These are phyloP conservation scores for Periophthalmus modestus DNA, from an alignment of 2,113 vertebrate species.

Conservation along the genomic window DNA sequence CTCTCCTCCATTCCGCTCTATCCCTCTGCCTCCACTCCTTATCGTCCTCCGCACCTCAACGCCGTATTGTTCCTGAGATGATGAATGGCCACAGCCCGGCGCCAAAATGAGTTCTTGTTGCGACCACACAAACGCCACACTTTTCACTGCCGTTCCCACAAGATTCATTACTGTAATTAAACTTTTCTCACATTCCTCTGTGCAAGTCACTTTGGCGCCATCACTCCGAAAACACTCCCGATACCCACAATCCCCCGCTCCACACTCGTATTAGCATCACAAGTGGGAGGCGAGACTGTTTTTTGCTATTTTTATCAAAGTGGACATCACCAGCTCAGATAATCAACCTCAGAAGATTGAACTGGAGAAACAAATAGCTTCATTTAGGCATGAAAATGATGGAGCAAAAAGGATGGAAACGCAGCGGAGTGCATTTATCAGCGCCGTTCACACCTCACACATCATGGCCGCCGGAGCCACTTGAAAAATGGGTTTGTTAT, in stretches of 20 bases:
- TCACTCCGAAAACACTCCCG: slow-evolving; percentile 28
- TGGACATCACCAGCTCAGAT: slow-evolving; percentile 77
- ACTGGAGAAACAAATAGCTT: slow-evolving; percentile 79
- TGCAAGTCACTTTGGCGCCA: slow-evolving; percentile 46
- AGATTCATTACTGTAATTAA: slow-evolving; percentile 79
- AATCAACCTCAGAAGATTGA: slow-evolving; percentile 78
- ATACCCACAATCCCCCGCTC: not conserved
- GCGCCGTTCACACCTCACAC: slow-evolving; percentile 72
- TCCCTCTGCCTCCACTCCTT: slow-evolving; percentile 41
- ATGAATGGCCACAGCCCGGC: slow-evolving; percentile 59
- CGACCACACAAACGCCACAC: slow-evolving; percentile 64
- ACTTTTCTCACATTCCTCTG: slow-evolving; percentile 60
- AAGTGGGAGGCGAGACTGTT: slow-evolving; percentile 51
- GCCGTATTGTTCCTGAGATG: slow-evolving; percentile 64
- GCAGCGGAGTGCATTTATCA: slow-evolving; percentile 75
- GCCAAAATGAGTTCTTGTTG: slow-evolving; percentile 59
- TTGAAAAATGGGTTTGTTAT: slow-evolving; percentile 67
- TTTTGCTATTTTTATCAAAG: slow-evolving; percentile 70
- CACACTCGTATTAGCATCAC: slow-evolving; percentile 29
- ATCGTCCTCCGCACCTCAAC: slow-evolving; percentile 50
- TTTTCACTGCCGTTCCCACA: slow-evolving; percentile 70
- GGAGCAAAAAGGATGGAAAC: slow-evolving; percentile 74
- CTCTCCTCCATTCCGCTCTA: slow-evolving; percentile 6
- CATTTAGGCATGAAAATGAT: slow-evolving; percentile 80
- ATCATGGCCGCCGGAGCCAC: slow-evolving; percentile 59